Evolutionary conservation across 1,140 invertebrate species (phyloP), one percentile per base, ranked within the genome.

Genomic region (Trigoniulus corallinus): DNA sequence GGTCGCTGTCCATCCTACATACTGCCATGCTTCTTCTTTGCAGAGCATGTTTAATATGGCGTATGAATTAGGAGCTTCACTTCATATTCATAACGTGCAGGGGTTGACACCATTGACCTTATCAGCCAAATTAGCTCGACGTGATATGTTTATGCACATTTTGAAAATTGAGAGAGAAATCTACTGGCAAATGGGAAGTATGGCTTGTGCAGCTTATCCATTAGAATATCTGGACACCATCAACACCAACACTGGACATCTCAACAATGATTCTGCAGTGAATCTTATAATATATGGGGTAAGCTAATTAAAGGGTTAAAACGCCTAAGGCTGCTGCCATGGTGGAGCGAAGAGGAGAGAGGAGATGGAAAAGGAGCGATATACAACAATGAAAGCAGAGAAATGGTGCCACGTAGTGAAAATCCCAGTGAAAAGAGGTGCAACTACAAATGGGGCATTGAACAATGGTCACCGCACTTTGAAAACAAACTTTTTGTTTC

Each of bases 251-350:
- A 89, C 84, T 3, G 94, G 94, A 21, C 77, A 82, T 43, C 91
- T 98, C 7, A 91, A 88, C 61, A 89, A 88, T 59, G 82, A 88
- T 59, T 96, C 91, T 0, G 92, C 87, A 1, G 69, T 98, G 2
- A 94, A 94, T 74, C 77, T 96, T n/a, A 89, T 98, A n/a, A 88
- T 95, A 2, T 96, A 97, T 74, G 93, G 93, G 46, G 91, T 89
- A 72, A 74, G 7, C 3, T 15, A 23, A 34, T 39, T 24, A 41
- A 37, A 59, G 18, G 18, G 37, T 12, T 12, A 12, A 39, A 12
- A 18, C 18, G 37, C 37, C 37, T 18, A n/a, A n/a, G n/a, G n/a
- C n/a, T n/a, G n/a, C n/a, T n/a, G n/a, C n/a, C n/a, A n/a, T n/a
- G n/a, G n/a, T n/a, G n/a, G n/a, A n/a, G n/a, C n/a, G n/a, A n/a